Evolutionary conservation across 2,797 vertebrate species (phyloP), one percentile per base, ranked within the genome.

Genomic region (Coregonus suidteri): DNA sequence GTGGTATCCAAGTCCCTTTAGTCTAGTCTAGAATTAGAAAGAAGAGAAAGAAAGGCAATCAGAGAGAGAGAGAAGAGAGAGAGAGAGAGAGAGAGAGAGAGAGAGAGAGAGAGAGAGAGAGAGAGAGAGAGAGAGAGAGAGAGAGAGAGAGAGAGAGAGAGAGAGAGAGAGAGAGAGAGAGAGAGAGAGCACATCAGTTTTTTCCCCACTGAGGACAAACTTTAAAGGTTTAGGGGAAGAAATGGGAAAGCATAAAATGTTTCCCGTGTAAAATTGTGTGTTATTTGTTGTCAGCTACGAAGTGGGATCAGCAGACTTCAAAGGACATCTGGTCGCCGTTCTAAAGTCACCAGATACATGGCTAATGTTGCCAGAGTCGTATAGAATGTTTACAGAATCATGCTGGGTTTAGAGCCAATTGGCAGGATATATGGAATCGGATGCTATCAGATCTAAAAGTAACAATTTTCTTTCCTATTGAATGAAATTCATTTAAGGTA

Each of bases 241-340:
- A 90, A 88, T 85, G 87, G 86, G 90, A 88, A 93, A 93, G 90
- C 91, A 90, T 89, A 91, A 93, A 93, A 93, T 93, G 92, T 95
- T 93, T 94, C 93, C 91, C 91, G 92, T 94, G 95, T 92, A 90
- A 92, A 93, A 93, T 94, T 95, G 91, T 92, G 88, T 93, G 91
- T 92, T 95, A 92, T 95, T 95, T 95, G 93, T 94, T 95, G 92
- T 92, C 85, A 87, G 91, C 93, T 95, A 93, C 93, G 95, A 93
- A 96, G 93, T 94, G 91, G 94, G 91, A 95, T 93, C 87, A 90
- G 88, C 52, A 86, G 88, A 92, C 94, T 94, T 96, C 93, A 95
- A 95, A 96, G 91, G 87, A 93, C 93, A 94, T 95, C 90, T 95
- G 95, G 93, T 93, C 89, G 90, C 85, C 90, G 87, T 93, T 94